Percentiles rank a stretch among this genome's conserved stretches.
Conservation (phyloP, 2,797 vertebrate species). For the Discoglossus pictus region DNA sequence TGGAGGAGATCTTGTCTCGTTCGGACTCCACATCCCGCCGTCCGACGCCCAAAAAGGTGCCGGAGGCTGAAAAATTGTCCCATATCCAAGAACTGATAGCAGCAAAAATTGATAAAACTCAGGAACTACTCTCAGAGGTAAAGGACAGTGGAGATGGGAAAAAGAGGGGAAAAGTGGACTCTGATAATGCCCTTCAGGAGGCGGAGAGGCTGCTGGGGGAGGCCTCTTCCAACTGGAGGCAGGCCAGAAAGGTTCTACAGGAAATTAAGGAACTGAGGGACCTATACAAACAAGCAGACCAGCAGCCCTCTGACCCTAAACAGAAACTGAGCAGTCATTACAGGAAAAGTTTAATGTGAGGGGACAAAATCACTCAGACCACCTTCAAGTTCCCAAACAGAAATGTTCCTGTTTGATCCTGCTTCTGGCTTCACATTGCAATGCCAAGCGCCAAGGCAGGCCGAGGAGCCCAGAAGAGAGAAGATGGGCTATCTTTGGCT, state of each 20-base stretch:
- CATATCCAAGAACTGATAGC: constrained; percentile 85
- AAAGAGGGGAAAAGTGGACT: constrained; percentile 68
- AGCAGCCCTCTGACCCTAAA: constrained; percentile 66
- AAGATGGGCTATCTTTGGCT: constrained; percentile 24
- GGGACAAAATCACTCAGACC: constrained; percentile 29
- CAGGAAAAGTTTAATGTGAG: constrained; percentile 83
- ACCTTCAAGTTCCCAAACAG: constrained; percentile 24
- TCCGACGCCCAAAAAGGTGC: constrained; percentile 53
- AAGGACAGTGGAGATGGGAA: constrained; percentile 75
- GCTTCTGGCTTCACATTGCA: constrained; percentile 38
- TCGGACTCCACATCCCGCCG: constrained; percentile 62
- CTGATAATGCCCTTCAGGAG: constrained; percentile 77
- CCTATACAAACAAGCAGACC: constrained; percentile 80
- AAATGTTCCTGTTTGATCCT: constrained; percentile 32
- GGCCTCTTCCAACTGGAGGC: constrained; percentile 81
- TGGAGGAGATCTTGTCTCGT: constrained; percentile 84
- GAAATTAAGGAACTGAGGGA: constrained; percentile 85
- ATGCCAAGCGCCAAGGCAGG: constrained; percentile 18
- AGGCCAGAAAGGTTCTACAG: constrained; percentile 84
- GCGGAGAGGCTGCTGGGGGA: constrained; percentile 83
- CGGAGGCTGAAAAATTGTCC: constrained; percentile 63
- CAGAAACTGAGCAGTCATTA: constrained; percentile 65
- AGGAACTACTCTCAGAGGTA: constrained; percentile 82
- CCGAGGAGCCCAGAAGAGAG: constrained; percentile 15
- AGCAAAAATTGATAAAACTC: constrained; percentile 87